Evolutionary conservation across 2,888 invertebrate species (phyloP).

Genomic region (Zaprionus lineosus): DNA sequence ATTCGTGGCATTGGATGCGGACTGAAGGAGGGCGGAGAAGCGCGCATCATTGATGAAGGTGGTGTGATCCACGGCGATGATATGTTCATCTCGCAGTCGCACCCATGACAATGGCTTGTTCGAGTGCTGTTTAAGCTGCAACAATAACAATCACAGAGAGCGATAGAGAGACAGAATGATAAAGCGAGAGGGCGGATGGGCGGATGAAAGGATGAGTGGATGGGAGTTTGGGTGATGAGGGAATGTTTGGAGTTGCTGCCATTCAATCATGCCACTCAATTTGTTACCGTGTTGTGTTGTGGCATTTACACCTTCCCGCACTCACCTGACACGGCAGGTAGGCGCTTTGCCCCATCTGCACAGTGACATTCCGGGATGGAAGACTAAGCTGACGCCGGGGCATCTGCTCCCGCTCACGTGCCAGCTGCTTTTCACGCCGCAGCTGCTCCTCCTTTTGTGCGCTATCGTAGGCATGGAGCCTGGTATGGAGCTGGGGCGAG

Average conservation of each 20-base stretch:
- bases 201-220: not conserved
- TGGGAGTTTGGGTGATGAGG: not conserved
- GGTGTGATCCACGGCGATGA: conserved; percentile 90
- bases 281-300: conserved; percentile 2
- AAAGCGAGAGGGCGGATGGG: not conserved
- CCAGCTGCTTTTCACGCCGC: conserved; percentile 67
- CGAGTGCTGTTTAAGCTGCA: conserved; percentile 79
- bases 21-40: conserved; percentile 88
- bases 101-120: conserved; percentile 95
- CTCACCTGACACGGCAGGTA: conserved; percentile 93
- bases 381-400: conserved; percentile 67
- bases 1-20: conserved; percentile 39
- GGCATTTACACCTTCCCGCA: conserved; percentile 25
- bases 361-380: conserved; percentile 90
- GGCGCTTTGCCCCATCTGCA: conserved; percentile 94
- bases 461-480: conserved; percentile 73
- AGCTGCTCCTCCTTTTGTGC: conserved; percentile 62
- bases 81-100: conserved; percentile 93
- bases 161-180: too few species aligned
- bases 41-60: conserved; percentile 96
- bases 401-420: conserved; percentile 56
- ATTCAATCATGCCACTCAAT: conserved; percentile 48
- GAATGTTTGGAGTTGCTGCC: conserved; percentile 5
- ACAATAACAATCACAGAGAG: not conserved
- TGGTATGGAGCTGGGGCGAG: conserved; percentile 47